These are phyloP conservation scores for Brachionus rubens DNA, from an alignment of 1,140 invertebrate genomes.

Conservation along the genomic window DNA sequence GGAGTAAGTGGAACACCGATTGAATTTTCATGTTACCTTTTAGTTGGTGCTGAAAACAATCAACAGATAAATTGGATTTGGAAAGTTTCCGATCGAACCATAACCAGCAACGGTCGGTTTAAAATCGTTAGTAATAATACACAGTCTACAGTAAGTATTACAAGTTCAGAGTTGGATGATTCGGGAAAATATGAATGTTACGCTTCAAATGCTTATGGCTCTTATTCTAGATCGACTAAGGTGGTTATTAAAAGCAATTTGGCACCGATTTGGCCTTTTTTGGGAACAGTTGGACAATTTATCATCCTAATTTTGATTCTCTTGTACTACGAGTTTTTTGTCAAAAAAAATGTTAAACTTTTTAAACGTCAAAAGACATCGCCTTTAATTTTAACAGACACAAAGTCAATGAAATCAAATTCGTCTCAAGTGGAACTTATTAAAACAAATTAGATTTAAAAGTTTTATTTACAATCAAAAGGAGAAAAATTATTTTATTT, in stretches of 20 bases:
- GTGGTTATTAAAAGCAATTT: slow-evolving; percentile 23
- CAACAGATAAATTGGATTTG: not conserved
- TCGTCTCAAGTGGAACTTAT: not conserved
- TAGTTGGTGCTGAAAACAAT: slow-evolving; percentile 23
- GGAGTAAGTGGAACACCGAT: not conserved
- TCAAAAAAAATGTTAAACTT: not conserved
- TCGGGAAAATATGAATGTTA: not conserved
- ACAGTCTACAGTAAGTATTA: slow-evolving; percentile 2
- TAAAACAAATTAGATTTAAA: not conserved
- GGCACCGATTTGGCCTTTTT: slow-evolving; percentile 40
- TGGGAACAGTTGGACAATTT: slow-evolving; percentile 16
- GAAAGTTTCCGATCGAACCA: not conserved
- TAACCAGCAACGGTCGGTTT: not conserved
- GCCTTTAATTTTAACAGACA: not conserved
- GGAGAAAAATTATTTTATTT: too few species aligned
- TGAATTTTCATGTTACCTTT: not conserved
- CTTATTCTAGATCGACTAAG: not conserved
- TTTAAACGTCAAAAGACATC: not conserved
- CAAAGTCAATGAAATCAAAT: not conserved
- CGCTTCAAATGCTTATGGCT: not conserved
- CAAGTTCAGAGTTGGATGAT: not conserved
- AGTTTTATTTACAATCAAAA: not conserved
- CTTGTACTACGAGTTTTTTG: not conserved
- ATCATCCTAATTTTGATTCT: not conserved
- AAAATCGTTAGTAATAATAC: not conserved